Percentiles rank a stretch among this genome's conserved stretches.
Evolutionary conservation across 2,888 invertebrate species (phyloP).

Genomic region (Phrixothrix hirtus): DNA sequence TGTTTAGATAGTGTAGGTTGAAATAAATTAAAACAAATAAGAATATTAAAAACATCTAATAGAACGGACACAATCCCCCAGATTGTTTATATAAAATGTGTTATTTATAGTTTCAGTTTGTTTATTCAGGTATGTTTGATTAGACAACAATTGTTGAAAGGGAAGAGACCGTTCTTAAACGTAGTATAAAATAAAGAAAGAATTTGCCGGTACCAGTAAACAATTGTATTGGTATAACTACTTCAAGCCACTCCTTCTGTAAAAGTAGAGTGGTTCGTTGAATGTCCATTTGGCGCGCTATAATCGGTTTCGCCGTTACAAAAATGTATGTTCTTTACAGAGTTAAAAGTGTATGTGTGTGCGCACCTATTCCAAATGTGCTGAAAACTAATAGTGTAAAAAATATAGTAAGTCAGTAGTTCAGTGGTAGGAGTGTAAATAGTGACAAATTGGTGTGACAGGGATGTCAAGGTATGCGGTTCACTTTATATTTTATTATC

Average conservation of each 20-base stretch:
- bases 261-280: slow-evolving; percentile 40
- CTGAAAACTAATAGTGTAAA: slow-evolving; percentile 35
- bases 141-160: too few relatives aligned
- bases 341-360: slow-evolving; percentile 22
- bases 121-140: too few relatives aligned
- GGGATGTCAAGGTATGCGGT: slow-evolving; percentile 34
- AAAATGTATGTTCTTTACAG: slow-evolving; percentile 44
- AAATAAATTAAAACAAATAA: too few relatives aligned
- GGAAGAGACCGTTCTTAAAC: slow-evolving; percentile 7
- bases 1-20: too few relatives aligned
- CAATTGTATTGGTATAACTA: slow-evolving; percentile 18
- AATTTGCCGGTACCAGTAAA: slow-evolving; percentile 28
- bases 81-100: too few relatives aligned
- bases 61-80: too few relatives aligned
- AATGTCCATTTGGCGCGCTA: slow-evolving; percentile 44
- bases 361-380: slow-evolving; percentile 35
- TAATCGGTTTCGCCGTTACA: slow-evolving; percentile 47
- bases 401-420: slow-evolving; percentile 33
- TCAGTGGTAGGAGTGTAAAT: slow-evolving; percentile 38
- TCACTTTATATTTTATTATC: slow-evolving; percentile 34
- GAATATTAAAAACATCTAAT: too few relatives aligned
- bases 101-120: too few relatives aligned
- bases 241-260: slow-evolving; percentile 30
- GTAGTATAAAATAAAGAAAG: slow-evolving; percentile 11
- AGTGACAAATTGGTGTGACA: slow-evolving; percentile 34